These are phyloP conservation scores for Pteropus alecto DNA, from an alignment of 2,113 vertebrate genomes.

Conservation along the genomic window DNA sequence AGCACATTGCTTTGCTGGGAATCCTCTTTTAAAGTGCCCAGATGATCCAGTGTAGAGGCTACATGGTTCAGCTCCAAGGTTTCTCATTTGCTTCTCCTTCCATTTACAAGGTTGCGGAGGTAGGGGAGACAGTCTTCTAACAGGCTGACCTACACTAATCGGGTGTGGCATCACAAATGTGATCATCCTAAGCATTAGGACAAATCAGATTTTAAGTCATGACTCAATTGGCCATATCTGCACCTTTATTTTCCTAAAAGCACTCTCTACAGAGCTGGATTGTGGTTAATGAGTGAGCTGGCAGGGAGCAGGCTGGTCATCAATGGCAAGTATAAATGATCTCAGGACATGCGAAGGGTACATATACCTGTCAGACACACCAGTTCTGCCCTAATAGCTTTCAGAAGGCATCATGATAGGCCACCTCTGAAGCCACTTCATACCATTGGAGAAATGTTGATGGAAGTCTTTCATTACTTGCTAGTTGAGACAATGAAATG, in stretches of 20 bases:
- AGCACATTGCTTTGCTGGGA: neutral
- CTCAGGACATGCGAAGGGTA: neutral
- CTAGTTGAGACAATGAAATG: neutral
- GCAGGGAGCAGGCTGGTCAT: neutral
- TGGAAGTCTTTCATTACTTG: neutral
- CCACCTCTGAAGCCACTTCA: neutral
- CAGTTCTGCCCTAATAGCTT: neutral
- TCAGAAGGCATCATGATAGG: neutral
- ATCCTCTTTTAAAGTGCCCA: neutral
- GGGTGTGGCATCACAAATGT: neutral
- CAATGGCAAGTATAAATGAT: neutral
- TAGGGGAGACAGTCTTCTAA: neutral
- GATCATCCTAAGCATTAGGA: neutral
- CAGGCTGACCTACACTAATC: neutral
- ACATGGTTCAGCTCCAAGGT: neutral
- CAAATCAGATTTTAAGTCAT: neutral
- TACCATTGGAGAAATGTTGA: neutral
- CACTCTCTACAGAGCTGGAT: neutral
- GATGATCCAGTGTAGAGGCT: constrained; percentile 21
- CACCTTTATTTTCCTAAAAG: constrained; percentile 40
- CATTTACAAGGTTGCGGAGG: neutral
- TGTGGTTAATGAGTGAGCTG: neutral
- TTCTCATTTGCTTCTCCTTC: neutral
- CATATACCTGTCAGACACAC: neutral
- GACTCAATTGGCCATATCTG: neutral